Conservation (phyloP, 2,113 vertebrate species). For the Ochotona princeps region DNA sequence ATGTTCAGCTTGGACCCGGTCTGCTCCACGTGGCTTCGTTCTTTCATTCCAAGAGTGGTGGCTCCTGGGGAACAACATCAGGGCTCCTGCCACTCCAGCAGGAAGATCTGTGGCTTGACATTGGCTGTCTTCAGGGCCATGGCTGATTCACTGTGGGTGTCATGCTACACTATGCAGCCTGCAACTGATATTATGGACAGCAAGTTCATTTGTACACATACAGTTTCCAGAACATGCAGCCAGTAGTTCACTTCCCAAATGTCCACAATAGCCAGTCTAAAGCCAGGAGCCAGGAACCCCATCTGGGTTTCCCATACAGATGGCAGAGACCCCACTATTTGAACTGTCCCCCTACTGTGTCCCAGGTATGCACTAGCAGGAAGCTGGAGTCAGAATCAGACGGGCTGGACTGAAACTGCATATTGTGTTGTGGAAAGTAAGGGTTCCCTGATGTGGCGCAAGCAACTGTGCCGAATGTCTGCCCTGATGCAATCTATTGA, state of each 20-base stretch:
- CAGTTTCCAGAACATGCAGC: no score
- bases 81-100: slow-evolving; percentile 1
- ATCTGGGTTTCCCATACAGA: no score
- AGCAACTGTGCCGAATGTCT: neutral
- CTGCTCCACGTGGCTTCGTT: neutral
- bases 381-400: no score
- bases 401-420: no score
- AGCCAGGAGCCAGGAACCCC: no score
- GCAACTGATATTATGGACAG: accelerated
- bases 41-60: neutral
- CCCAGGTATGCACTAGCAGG: no score
- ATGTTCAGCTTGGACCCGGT: neutral
- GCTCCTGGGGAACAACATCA: neutral
- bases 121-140: neutral
- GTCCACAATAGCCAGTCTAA: no score
- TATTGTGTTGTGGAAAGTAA: no score
- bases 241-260: no score
- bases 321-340: no score
- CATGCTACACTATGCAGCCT: accelerated
- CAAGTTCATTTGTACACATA: neutral
- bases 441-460: neutral
- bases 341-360: no score
- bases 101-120: neutral
- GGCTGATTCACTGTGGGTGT: neutral
- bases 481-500: neutral